A percentile compares a stretch with the other conserved stretches of the same genome.
Conservation (phyloP, 2,113 vertebrate species). For the Isurus oxyrinchus region DNA sequence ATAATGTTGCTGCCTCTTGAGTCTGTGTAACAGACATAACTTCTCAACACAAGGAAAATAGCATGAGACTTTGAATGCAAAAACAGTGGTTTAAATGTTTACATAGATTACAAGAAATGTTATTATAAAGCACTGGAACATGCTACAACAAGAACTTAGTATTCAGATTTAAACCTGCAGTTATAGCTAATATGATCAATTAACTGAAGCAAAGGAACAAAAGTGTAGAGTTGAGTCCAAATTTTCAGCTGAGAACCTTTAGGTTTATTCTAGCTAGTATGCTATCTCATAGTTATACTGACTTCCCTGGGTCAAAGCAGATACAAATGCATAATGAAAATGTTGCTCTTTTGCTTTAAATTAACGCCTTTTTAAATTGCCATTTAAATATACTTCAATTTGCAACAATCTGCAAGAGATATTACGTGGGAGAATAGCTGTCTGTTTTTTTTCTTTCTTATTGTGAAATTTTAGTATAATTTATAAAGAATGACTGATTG, state of each 20-base stretch:
- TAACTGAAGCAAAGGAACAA: neutral
- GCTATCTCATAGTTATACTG: neutral
- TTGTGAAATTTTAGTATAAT: slow-evolving; percentile 70
- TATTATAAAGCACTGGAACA: neutral
- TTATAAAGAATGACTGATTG: slow-evolving; percentile 70
- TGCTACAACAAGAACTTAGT: neutral
- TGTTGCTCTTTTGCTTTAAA: slow-evolving; percentile 46
- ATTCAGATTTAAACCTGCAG: neutral
- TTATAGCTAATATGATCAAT: neutral
- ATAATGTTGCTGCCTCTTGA: neutral
- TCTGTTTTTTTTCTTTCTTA: slow-evolving; percentile 58
- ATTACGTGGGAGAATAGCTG: slow-evolving; percentile 63
- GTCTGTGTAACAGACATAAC: neutral
- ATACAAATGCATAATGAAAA: slow-evolving; percentile 32
- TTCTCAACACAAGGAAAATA: neutral
- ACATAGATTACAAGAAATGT: neutral
- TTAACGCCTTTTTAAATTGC: slow-evolving; percentile 46
- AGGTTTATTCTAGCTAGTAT: neutral
- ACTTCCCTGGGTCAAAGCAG: neutral
- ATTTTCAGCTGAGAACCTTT: neutral
- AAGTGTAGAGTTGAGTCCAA: neutral
- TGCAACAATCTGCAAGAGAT: slow-evolving; percentile 62
- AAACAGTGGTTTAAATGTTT: neutral
- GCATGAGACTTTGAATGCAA: neutral
- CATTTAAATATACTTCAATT: slow-evolving; percentile 47